These are phyloP conservation scores for Drosophila falleni DNA, from an alignment of 2,888 invertebrate genomes.

Conservation along the genomic window DNA sequence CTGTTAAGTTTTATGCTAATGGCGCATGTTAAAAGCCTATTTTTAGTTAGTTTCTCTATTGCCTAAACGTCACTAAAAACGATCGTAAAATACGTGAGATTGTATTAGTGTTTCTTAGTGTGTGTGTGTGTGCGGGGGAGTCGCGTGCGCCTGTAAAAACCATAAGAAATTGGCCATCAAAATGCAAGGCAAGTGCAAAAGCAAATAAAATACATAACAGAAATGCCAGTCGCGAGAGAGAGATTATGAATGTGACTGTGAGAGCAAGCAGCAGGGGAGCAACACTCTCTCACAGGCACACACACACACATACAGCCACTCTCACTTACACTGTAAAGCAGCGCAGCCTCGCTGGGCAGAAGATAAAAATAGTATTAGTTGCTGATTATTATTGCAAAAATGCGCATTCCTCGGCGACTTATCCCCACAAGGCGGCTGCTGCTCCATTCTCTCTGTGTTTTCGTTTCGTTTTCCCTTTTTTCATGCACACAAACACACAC, in stretches of 20 bases:
- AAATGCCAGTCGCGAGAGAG: constrained; percentile 34
- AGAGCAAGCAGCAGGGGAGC: constrained; percentile 29
- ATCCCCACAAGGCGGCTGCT: constrained; percentile 70
- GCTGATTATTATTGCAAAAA: constrained; percentile 84
- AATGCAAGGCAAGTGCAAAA: constrained; percentile 63
- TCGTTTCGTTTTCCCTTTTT: constrained; percentile 81
- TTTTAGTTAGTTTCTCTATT: constrained; percentile 62
- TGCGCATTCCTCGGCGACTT: constrained; percentile 79
- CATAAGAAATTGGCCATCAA: constrained; percentile 68
- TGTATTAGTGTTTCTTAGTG: constrained; percentile 15
- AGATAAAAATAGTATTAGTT: constrained; percentile 83
- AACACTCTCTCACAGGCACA: constrained; percentile 21
- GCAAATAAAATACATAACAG: constrained; percentile 59
- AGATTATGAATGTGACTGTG: constrained; percentile 14
- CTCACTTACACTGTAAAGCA: constrained; percentile 29
- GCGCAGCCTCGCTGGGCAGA: constrained; percentile 58
- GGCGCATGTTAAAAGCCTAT: constrained; percentile 39
- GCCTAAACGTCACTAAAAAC: constrained; percentile 55
- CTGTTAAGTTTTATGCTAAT: constrained; percentile 58
- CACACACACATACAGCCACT: constrained; percentile 30
- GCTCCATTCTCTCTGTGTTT: constrained; percentile 64
- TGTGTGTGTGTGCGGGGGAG: constrained; percentile 31
- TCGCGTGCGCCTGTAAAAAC: constrained; percentile 49
- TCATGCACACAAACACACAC: constrained; percentile 45
- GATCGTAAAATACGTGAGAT: constrained; percentile 36